Percentiles rank a stretch among this genome's conserved stretches.
These are phyloP conservation scores for Ciconia stormi DNA, from an alignment of 2,113 vertebrate genomes.

Conservation along the genomic window DNA sequence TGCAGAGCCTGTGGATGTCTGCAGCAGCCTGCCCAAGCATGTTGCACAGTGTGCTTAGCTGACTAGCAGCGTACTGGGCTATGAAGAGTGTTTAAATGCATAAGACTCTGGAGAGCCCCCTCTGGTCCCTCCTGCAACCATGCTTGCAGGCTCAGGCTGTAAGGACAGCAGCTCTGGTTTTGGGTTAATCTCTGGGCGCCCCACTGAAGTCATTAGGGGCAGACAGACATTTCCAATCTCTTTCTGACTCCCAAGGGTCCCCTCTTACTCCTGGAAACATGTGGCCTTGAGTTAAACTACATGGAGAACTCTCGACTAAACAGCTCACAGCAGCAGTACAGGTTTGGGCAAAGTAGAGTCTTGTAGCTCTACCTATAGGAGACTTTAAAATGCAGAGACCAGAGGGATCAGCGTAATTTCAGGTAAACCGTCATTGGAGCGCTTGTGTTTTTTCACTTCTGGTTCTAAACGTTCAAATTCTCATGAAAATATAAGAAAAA, in stretches of 20 bases:
- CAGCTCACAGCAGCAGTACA: not conserved
- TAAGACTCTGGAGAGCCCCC: not conserved
- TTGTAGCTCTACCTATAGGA: not conserved
- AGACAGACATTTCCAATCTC: not conserved
- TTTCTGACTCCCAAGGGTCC: not conserved
- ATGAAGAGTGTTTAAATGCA: fast-evolving
- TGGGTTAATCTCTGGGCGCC: not conserved
- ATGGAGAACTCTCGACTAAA: not conserved
- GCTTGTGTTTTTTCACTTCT: not conserved
- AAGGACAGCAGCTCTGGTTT: not conserved
- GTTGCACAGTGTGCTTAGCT: not conserved
- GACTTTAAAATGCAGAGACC: not conserved
- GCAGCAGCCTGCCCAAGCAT: conserved; percentile 25
- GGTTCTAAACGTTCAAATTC: not conserved
- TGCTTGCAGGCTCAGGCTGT: not conserved
- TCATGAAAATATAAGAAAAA: not conserved
- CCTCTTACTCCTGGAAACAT: not conserved
- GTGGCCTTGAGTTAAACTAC: not conserved
- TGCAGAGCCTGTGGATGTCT: not conserved
- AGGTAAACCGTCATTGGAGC: not conserved
- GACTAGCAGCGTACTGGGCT: not conserved
- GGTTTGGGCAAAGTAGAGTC: conserved; percentile 1
- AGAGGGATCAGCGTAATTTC: not conserved
- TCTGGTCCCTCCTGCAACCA: not conserved
- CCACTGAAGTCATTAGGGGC: not conserved